Evolutionary conservation across 2,888 invertebrate species (phyloP).

Genomic region (Agapostemon virescens): DNA sequence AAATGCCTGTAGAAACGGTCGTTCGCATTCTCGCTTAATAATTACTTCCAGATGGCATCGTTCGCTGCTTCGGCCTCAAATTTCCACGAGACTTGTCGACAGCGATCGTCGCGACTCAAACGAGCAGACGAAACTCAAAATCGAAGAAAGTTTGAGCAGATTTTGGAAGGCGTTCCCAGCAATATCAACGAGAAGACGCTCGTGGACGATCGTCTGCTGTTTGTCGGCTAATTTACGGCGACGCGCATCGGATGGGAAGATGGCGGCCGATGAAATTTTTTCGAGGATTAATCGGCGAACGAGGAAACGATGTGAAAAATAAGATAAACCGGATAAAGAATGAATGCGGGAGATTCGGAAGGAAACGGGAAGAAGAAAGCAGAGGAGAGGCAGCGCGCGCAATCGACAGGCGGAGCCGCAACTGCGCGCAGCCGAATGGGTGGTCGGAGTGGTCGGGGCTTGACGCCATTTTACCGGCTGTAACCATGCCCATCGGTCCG

Average conservation of each 20-base stretch:
- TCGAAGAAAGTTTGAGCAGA: background rate
- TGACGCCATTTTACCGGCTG: constrained; percentile 60
- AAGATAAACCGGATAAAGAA: background rate
- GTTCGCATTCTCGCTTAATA: background rate
- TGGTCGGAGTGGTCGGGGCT: constrained; percentile 38
- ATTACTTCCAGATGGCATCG: background rate
- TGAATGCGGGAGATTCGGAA: constrained; percentile 36
- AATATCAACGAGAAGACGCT: background rate
- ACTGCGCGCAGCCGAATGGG: constrained; percentile 57
- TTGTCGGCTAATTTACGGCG: constrained; percentile 4
- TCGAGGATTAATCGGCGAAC: background rate
- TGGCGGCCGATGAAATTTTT: background rate
- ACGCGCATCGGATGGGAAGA: background rate
- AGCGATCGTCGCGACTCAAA: background rate
- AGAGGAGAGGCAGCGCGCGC: constrained; percentile 54
- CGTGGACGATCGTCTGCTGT: background rate
- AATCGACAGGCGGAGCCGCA: constrained; percentile 52
- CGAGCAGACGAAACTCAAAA: background rate
- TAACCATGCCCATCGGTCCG: constrained; percentile 44
- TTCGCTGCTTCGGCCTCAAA: background rate
- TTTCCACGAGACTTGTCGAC: background rate
- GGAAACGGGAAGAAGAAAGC: constrained; percentile 24
- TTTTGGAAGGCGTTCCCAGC: background rate
- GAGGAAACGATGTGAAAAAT: background rate
- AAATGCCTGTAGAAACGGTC: background rate